Conservation (phyloP, 2,797 vertebrate genomes). For the Microtus californicus region DNA sequence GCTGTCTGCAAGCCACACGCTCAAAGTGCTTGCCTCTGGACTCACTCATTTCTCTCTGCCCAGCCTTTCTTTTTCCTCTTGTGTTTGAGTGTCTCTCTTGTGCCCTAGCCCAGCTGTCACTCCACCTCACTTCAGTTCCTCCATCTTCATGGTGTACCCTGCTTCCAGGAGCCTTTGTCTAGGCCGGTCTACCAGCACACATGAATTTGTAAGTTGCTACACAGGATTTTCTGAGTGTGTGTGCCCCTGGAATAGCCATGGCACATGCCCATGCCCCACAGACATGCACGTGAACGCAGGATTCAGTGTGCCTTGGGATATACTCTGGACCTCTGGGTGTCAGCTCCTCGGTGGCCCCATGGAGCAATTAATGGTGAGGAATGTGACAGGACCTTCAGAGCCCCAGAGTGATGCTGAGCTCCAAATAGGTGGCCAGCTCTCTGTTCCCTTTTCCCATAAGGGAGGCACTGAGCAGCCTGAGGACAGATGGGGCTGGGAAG, state of each 20-base stretch:
- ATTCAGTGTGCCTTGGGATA: not conserved
- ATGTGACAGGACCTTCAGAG: not conserved
- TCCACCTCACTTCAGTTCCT: not conserved
- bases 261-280: not conserved
- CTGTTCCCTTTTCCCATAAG: not conserved
- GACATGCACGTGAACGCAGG: not conserved
- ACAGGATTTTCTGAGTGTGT: not conserved
- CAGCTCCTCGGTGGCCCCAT: not conserved
- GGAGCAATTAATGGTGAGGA: not conserved
- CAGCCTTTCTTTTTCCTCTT: not conserved
- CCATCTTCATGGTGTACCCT: not conserved
- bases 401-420: not conserved
- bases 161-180: not conserved
- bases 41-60: not conserved
- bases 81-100: not conserved
- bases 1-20: too few species aligned
- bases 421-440: not conserved
- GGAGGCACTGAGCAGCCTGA: not conserved
- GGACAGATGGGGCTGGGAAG: not conserved
- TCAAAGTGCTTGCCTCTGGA: not conserved
- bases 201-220: not conserved
- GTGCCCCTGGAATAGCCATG: not conserved
- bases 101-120: not conserved
- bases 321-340: not conserved
- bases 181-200: not conserved